A percentile compares a stretch with the other conserved stretches of the same genome.
phyloP scores from a whole-genome alignment of 2,113 vertebrate genomes.

The Ariopsis seemanni region DNA sequence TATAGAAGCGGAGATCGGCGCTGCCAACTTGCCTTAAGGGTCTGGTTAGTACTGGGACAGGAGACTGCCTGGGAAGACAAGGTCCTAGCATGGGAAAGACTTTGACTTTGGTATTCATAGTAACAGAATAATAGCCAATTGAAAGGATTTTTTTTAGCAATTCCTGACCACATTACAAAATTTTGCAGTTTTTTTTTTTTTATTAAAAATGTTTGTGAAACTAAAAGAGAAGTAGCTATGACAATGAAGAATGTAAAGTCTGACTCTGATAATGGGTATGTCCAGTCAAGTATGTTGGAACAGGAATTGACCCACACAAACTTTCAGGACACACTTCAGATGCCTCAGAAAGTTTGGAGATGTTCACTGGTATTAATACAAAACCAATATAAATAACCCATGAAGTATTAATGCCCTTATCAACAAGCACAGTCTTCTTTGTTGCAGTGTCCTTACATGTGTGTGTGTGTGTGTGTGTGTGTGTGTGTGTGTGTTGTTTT shows the following conservation, averaged over 20 bases:
- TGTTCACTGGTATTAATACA: neutral
- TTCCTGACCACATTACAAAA: neutral
- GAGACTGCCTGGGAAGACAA: no score
- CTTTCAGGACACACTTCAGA: neutral
- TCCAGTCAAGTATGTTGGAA: neutral
- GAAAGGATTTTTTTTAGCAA: neutral
- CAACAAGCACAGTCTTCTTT: neutral
- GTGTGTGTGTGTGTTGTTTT: constrained; percentile 13
- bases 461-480: neutral
- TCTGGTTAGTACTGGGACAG: no score
- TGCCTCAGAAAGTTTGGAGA: neutral
- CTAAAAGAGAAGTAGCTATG: no score
- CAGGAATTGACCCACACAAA: neutral
- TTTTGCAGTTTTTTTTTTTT: neutral
- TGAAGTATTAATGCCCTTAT: no score
- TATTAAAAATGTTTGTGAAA: no score
- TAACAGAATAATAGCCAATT: neutral
- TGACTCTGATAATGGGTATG: neutral
- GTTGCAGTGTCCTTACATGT: neutral
- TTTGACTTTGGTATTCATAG: no score
- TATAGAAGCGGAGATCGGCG: no score
- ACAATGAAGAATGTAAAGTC: neutral
- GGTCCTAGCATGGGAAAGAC: no score
- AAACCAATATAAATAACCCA: neutral
- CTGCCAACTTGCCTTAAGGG: no score